Conservation (phyloP, 2,797 vertebrate species). For the Acanthiza pusilla region DNA sequence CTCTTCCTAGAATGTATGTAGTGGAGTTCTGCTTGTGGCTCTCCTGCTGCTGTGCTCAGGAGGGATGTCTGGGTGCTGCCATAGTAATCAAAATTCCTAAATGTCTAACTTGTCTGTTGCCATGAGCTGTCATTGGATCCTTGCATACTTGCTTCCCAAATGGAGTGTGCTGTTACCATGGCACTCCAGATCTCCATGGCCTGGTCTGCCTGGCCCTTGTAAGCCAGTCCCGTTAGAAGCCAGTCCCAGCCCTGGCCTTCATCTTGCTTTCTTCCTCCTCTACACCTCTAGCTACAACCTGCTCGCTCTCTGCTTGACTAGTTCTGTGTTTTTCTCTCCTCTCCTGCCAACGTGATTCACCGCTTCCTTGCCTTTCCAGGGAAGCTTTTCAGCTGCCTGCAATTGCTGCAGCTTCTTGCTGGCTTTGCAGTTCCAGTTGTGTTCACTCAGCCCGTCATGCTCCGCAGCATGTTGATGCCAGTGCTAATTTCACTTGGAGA, state of each 20-base stretch:
- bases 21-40: not conserved
- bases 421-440: not conserved
- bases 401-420: constrained; percentile 21
- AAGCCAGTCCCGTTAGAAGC: not conserved
- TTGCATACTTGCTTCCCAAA: not conserved
- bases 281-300: not conserved
- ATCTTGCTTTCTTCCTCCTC: not conserved
- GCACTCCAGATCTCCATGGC: not conserved
- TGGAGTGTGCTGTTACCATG: not conserved
- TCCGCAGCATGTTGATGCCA: not conserved
- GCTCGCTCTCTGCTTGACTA: not conserved
- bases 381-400: not conserved
- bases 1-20: not conserved
- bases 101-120: not conserved
- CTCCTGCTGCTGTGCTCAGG: not conserved
- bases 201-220: not conserved
- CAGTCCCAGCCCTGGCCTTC: not conserved
- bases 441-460: not conserved
- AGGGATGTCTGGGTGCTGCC: not conserved
- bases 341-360: not conserved
- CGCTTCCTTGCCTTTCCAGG: not conserved
- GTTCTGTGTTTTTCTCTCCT: not conserved
- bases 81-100: not conserved
- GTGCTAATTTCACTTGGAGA: constrained; percentile 10
- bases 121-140: not conserved